Base-by-base conservation (phyloP, 2,113 vertebrate genomes). In the Cercocebus atys region DNA sequence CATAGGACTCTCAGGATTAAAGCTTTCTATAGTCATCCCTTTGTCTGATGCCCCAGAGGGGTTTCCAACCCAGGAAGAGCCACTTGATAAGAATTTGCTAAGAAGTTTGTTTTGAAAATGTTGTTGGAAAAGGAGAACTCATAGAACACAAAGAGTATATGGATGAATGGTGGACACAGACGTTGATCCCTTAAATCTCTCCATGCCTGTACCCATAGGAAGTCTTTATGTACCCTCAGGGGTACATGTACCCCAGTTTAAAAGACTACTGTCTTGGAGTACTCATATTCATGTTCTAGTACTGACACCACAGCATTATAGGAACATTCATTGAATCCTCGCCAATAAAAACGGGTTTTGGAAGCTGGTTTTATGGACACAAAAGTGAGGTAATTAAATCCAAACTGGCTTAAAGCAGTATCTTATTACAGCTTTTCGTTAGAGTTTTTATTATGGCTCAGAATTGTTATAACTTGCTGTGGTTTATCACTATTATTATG, bases 331-430 rank as follows among this genome's bases (percentile, higher is more conserved):
- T 57, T 97, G 96, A 98, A 92, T 32, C 35, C 55, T 96, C 76
- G 89, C 97, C 97, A 98, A 72, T 97, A 96, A 97, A 98, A 98
- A 93, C 87, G 97, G 86, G 76, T 97, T 92, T 17, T 98, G 83
- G 97, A 98, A 98, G 95, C 95, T 93, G 86, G 79, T 97, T 98
- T 98, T 98, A 98, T 96, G 96, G 96, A 97, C 72, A 43, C 78
- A 94, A 98, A 97, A 97, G 64, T 95, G 90, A 97, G 75, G 55
- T 89, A 97, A 85, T 96, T 98, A 98, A 98, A 92, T 96, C 94
- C 95, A 96, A 93, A 95, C 66, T 97, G 85, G 88, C 64, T 97
- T 90, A 96, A 76, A 85, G 66, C 84, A 97, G 20, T 98, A 64
- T 97, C 83, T 97, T 97, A 86, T 10, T 98, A 92, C 87, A 97